Evolutionary conservation across 2,113 vertebrate species (phyloP), one percentile per base, ranked within the genome.

Genomic region (Myxocyprinus asiaticus): DNA sequence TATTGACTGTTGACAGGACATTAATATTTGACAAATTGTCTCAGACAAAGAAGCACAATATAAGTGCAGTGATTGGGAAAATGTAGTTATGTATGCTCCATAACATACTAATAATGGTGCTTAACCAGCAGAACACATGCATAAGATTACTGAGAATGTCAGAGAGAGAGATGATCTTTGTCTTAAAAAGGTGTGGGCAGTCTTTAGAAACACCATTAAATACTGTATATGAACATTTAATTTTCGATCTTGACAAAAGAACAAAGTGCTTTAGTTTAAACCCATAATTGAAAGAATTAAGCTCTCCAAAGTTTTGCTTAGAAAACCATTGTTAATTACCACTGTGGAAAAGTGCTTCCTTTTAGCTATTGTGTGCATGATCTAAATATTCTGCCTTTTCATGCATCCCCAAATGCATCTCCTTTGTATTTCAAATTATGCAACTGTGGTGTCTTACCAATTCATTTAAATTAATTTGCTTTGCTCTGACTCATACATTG

Each of bases 21-120:
- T 33, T 33, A 33, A 1, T 33, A 68, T 78, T 56, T 78, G 47
- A 55, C 15, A 22, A 68, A 66, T 15, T 47, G 17, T 50, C 22
- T 33, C 10, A 17, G 42, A 12, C 63, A 47, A n/a, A 53, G 58
- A 15, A 4, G n/a, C 10, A 47, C 15, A 70, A 63, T 62, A 10
- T 56, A 63, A 48, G 63, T 45, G 55, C 68, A 67, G 62, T 6
- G 68, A 65, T 53, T 51, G 14, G 77, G 50, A 56, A 69, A 74
- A 82, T 73, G 44, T 47, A 68, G 66, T 63, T 71, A 50, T 77
- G 74, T 53, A 70, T 78, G 76, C 53, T 61, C 45, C 68, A 67
- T 51, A 47, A 67, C 22, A 33, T 3, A 4, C 14, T 7, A 47
- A 79, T 61, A 62, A 53, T 43, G 6, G 11, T 78, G 67, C 77